Percentiles rank a stretch among this genome's conserved stretches.
Evolutionary conservation across 2,888 invertebrate genomes (phyloP).

Genomic region (Mythimna loreyi): DNA sequence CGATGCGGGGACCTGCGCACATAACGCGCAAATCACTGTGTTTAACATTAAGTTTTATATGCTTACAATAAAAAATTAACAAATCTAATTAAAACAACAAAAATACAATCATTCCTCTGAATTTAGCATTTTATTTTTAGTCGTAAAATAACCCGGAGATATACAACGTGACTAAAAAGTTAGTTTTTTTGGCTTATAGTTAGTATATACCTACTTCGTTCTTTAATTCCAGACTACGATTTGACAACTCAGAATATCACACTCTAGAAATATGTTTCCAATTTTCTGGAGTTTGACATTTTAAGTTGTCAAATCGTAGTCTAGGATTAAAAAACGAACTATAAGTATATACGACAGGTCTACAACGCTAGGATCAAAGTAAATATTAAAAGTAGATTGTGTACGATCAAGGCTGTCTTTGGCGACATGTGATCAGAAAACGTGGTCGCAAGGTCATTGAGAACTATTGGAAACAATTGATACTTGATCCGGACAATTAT

Average conservation of each 20-base stretch:
- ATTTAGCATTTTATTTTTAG: slow-evolving; percentile 6
- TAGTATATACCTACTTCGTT: too few relatives aligned
- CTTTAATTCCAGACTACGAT: too few relatives aligned
- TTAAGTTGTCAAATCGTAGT: too few relatives aligned
- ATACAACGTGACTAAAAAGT: slow-evolving; percentile 4
- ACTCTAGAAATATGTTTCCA: too few relatives aligned
- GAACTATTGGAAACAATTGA: slow-evolving; percentile 31
- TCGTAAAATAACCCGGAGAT: not conserved
- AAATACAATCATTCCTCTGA: slow-evolving; percentile 1
- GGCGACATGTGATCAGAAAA: slow-evolving; percentile 61
- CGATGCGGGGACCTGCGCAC: too few relatives aligned
- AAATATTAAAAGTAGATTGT: slow-evolving; percentile 20
- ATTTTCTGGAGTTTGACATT: too few relatives aligned
- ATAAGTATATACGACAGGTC: too few relatives aligned
- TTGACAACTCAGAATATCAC: too few relatives aligned
- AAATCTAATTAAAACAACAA: not conserved
- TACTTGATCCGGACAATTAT: slow-evolving; percentile 18
- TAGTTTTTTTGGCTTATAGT: not conserved
- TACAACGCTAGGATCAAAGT: slow-evolving; percentile 13
- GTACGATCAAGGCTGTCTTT: slow-evolving; percentile 27
- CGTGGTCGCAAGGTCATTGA: slow-evolving; percentile 50
- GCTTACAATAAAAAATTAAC: too few relatives aligned
- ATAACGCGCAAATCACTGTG: too few relatives aligned
- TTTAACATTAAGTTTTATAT: too few relatives aligned
- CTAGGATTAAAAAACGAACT: too few relatives aligned